Percentiles rank a stretch among this genome's conserved stretches.
Evolutionary conservation across 2,888 invertebrate genomes (phyloP).

Genomic region (Isoperla grammatica): DNA sequence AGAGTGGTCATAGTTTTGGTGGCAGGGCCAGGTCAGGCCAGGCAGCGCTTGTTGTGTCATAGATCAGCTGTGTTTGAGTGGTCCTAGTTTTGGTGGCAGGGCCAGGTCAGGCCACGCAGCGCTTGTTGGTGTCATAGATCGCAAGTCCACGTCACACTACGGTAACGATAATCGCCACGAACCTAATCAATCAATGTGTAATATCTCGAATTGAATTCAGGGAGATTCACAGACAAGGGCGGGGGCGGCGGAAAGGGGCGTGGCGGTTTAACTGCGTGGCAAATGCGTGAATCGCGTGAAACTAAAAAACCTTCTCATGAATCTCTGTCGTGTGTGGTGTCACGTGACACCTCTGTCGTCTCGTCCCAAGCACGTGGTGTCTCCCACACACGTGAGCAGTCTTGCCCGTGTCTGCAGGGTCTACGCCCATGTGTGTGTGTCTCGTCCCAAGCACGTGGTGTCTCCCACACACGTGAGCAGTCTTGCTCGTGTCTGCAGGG

Average conservation of each 20-base stretch:
- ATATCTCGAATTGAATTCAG: constrained; percentile 3
- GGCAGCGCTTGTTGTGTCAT: too few species aligned
- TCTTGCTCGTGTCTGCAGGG: not conserved
- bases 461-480: not conserved
- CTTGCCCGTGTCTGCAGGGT: not conserved
- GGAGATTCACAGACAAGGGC: not conserved
- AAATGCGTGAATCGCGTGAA: constrained; percentile 24
- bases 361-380: not conserved
- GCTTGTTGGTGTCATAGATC: too few species aligned
- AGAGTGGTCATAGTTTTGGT: too few species aligned
- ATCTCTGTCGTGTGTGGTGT: not conserved
- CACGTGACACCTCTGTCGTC: not conserved
- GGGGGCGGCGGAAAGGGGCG: constrained; percentile 9
- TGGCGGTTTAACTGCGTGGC: constrained; percentile 19
- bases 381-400: constrained; percentile 3
- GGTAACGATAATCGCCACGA: not conserved
- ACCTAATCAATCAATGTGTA: constrained; percentile 5
- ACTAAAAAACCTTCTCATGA: not conserved
- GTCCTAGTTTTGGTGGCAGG: too few species aligned
- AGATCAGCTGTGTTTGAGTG: too few species aligned
- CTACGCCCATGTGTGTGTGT: not conserved
- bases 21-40: too few species aligned
- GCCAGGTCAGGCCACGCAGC: too few species aligned
- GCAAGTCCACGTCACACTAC: too few species aligned
- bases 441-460: not conserved